Base-by-base conservation (phyloP, 2,888 invertebrate genomes). In the Caenorhabditis sulstoni region DNA sequence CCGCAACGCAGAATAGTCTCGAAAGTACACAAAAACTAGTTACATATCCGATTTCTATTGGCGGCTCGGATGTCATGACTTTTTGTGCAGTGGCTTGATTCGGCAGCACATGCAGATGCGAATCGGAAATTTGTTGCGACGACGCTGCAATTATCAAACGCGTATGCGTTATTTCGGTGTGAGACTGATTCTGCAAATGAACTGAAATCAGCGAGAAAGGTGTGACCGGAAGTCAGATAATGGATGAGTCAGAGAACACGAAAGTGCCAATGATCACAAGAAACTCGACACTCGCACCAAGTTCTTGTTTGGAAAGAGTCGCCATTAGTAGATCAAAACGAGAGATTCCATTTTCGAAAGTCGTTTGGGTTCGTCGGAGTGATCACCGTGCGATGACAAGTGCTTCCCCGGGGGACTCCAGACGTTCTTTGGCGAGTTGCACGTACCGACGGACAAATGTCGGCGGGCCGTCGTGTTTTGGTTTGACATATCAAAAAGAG, bases 11-110 rank as follows among this genome's bases (percentile, higher is more conserved):
- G 45, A 35, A 66, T 47, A 41, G 50, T 52, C 52, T 65, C 9
- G 65, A 71, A 71, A 71, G 71, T 71, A 71, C 71, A 71, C 71
- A 71, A 22, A 64, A 64, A 71, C 71, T 71, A 71, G 71, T 71
- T 64, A 41, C 55, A 57, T 71, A 55, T 71, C 71, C 12, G 64
- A 71, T 71, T 71, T 71, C 71, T 55, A 64, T 57, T 71, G 47
- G 23, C 41, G 49, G 41, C 71, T 71, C 71, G 50, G 62, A 71
- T 71, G 57, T 71, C 71, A 71, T 64, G 71, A 71, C 71, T 71
- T 71, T 64, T 57, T 50, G 44, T 49, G 37, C 52, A 64, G 64
- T 64, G 61, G 61, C 23, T 59, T 45, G 18, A 45, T 8, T n/a
- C n/a, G 22, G 16, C 20, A 52, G 41, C 29, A 37, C 41, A 35